Conservation (phyloP, 2,888 invertebrate species). For the Polydrusus cervinus region DNA sequence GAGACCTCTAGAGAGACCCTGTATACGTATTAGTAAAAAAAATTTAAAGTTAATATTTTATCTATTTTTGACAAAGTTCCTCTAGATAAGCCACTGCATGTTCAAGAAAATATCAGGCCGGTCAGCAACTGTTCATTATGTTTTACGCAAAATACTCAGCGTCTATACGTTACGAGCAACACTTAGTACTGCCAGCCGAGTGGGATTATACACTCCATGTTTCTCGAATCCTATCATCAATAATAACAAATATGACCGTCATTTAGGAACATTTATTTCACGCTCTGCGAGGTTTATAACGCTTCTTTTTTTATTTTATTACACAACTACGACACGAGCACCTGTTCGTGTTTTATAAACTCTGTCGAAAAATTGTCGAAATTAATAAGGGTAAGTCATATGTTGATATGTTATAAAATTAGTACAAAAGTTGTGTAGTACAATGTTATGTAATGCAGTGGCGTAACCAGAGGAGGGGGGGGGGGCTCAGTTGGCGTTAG, state of each 20-base stretch:
- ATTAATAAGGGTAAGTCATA: no score
- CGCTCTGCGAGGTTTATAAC: conserved; percentile 44
- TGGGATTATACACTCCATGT: conserved; percentile 67
- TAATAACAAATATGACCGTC: conserved; percentile 67
- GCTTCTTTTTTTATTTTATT: conserved; percentile 33
- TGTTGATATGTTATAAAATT: no score
- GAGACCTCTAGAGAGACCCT: no score
- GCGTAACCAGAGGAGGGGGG: no score
- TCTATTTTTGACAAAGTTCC: neutral
- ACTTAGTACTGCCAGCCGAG: conserved; percentile 39
- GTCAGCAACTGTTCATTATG: conserved; percentile 63
- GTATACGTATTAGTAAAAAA: no score
- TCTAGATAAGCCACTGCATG: conserved; percentile 29
- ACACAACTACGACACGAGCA: conserved; percentile 31
- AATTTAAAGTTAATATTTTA: no score
- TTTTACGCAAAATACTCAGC: conserved; percentile 64
- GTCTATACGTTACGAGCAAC: conserved; percentile 40
- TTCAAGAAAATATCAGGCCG: conserved; percentile 53
- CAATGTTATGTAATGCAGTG: no score
- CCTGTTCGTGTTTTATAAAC: conserved; percentile 57
- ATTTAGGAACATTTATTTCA: conserved; percentile 56
- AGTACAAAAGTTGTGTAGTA: no score
- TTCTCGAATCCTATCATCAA: conserved; percentile 68
- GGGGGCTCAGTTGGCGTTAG: no score
- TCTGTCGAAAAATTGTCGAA: no score